Evolutionary conservation across 2,113 vertebrate species (phyloP).

Genomic region (Tylochromis polylepis): DNA sequence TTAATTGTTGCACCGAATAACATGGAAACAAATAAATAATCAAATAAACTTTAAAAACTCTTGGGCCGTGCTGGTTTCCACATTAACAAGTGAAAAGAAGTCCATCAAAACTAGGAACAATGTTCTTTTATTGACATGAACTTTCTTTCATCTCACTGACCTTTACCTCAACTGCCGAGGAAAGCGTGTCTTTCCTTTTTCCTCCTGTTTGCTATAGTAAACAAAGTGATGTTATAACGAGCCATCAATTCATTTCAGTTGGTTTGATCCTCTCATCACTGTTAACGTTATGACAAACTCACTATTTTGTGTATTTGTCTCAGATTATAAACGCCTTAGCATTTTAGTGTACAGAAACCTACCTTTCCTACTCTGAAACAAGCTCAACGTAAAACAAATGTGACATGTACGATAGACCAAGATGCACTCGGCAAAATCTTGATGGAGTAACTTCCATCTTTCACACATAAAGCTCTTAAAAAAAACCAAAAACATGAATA

Average conservation of each 20-base stretch:
- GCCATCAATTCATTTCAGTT: background rate
- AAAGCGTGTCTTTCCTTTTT: background rate
- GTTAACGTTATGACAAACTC: background rate
- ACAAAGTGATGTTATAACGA: background rate
- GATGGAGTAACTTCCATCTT: background rate
- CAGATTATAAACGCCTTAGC: background rate
- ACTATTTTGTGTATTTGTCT: background rate
- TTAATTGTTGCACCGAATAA: background rate
- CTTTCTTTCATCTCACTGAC: background rate
- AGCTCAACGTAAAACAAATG: background rate
- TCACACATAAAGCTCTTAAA: background rate
- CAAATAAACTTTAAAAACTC: background rate
- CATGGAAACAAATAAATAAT: background rate
- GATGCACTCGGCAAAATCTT: background rate
- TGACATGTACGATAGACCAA: background rate
- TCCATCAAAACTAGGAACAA: background rate
- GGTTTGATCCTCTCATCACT: background rate
- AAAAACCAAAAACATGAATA: background rate
- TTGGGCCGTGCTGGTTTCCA: background rate
- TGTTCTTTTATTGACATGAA: background rate
- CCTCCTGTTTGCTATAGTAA: background rate
- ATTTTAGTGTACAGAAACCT: background rate
- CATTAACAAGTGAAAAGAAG: background rate
- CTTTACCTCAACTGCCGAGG: background rate
- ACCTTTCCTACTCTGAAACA: background rate